Evolutionary conservation across 2,888 invertebrate species (phyloP), one percentile per base, ranked within the genome.

Genomic region (Gymnosoma rotundatum): DNA sequence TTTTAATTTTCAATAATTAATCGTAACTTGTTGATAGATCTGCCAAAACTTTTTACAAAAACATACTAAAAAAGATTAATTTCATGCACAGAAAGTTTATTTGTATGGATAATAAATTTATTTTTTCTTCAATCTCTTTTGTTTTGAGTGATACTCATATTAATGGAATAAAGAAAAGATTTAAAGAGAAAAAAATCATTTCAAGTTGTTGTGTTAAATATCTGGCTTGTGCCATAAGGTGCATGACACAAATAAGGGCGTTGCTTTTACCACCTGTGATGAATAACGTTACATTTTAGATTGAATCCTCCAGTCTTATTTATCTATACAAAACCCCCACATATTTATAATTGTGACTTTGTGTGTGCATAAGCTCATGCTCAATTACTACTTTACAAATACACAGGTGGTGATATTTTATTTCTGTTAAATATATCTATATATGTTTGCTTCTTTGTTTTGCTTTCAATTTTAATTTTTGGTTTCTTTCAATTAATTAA

Each of bases 221-320:
- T 36, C 32, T 83, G 83, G 76, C 83, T 83, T 83, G 83, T 76
- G 83, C 83, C 83, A 80, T 73, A 73, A 83, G 76, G 67, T 79
- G 83, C 61, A 76, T 80, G 83, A 83, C 76, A 83, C 80, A 80
- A 67, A 83, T 83, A 76, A 80, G 83, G 80, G 83, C 83, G 83
- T 83, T 83, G 83, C 72, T 80, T 67, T 83, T 83, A 83, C 80
- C 83, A 83, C 80, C 80, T 83, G 83, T 73, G 83, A 83, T 80
- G 83, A 80, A 83, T 83, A 83, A 76, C 83, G 72, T 83, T 80
- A 74, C 32, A 56, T 73, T 18, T 16, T 42, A 18, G 20, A 21
- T 42, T 48, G 25, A 20, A 64, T 70, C 18, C 66, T 70, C 45
- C 36, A 63, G 52, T 76, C 18, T 60, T 38, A 69, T 69, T 60